Evolutionary conservation across 1,140 invertebrate species (phyloP).

Genomic region (Pseudomyrmex flavicornis): DNA sequence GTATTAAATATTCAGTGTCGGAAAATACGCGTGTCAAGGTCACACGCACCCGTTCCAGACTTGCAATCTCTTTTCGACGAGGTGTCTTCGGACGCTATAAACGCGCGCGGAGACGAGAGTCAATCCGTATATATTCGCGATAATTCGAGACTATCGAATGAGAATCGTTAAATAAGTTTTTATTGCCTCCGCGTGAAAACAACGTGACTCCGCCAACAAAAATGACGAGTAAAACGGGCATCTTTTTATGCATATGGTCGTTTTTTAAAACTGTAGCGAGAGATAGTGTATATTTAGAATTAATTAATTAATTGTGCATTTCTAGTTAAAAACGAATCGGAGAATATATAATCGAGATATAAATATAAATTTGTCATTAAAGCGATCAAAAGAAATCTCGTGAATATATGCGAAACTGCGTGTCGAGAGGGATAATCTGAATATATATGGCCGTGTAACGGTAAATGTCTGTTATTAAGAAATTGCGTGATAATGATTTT

Average conservation of each 20-base stretch:
- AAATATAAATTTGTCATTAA: conserved; percentile 10
- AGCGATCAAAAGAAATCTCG: conserved; percentile 1
- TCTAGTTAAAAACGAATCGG: no score
- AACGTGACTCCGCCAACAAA: neutral
- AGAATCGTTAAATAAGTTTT: conserved; percentile 31
- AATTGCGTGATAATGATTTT: neutral
- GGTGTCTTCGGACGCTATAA: neutral
- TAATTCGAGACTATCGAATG: neutral
- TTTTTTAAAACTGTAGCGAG: no score
- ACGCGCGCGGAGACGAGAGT: neutral
- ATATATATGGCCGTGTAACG: neutral
- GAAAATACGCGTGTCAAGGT: conserved; percentile 79
- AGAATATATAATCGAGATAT: neutral
- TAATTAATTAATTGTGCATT: neutral
- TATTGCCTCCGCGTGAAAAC: neutral
- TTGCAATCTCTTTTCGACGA: conserved; percentile 41
- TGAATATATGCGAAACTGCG: neutral
- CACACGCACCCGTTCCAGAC: conserved; percentile 61
- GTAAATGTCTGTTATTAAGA: conserved; percentile 11
- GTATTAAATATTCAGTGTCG: conserved; percentile 71
- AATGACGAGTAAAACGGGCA: conserved; percentile 6
- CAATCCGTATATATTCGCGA: no score
- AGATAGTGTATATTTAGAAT: neutral
- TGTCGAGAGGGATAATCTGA: neutral
- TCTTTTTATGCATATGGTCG: neutral